Conservation (phyloP, 37 sponge, comb jelly and placozoan species). For the Agelas oroides region DNA sequence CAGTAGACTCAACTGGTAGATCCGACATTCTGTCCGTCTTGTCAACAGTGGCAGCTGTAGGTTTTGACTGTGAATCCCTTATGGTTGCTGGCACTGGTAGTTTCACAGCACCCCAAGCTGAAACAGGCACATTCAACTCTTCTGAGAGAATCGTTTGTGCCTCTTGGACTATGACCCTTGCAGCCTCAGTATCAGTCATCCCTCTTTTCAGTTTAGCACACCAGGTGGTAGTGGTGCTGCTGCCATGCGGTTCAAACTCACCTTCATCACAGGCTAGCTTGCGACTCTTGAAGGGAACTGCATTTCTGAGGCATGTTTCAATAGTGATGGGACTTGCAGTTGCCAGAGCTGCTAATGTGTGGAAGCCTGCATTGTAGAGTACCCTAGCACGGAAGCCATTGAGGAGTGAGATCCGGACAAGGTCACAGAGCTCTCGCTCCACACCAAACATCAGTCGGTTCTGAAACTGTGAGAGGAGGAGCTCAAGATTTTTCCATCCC, state of each 20-base stretch:
- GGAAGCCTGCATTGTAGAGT: constrained; percentile 95
- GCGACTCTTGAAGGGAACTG: constrained; percentile 86
- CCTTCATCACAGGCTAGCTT: constrained; percentile 13
- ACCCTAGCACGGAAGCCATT: constrained; percentile 89
- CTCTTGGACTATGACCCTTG: constrained; percentile 75
- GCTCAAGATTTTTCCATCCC: constrained; percentile 90
- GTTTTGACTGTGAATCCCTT: too few species aligned
- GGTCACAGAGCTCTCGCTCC: constrained; percentile 92
- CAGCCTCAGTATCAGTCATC: constrained; percentile 84
- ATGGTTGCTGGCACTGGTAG: too few species aligned
- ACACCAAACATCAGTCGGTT: constrained; percentile 93
- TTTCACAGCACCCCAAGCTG: constrained; percentile 47
- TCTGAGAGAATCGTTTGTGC: constrained; percentile 78
- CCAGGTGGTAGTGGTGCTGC: constrained; percentile 60
- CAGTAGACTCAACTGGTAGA: too few species aligned
- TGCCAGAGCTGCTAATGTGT: constrained; percentile 85
- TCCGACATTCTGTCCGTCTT: too few species aligned
- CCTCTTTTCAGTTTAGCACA: constrained; percentile 77
- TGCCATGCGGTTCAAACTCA: neutral
- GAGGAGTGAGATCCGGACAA: constrained; percentile 88
- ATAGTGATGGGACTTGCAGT: constrained; percentile 75
- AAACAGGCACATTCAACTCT: constrained; percentile 55
- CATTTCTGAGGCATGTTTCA: constrained; percentile 75
- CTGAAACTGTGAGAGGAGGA: constrained; percentile 96
- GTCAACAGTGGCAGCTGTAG: too few species aligned